Evolutionary conservation across 2,888 invertebrate genomes (phyloP).

Genomic region (Nomada lathburiana): DNA sequence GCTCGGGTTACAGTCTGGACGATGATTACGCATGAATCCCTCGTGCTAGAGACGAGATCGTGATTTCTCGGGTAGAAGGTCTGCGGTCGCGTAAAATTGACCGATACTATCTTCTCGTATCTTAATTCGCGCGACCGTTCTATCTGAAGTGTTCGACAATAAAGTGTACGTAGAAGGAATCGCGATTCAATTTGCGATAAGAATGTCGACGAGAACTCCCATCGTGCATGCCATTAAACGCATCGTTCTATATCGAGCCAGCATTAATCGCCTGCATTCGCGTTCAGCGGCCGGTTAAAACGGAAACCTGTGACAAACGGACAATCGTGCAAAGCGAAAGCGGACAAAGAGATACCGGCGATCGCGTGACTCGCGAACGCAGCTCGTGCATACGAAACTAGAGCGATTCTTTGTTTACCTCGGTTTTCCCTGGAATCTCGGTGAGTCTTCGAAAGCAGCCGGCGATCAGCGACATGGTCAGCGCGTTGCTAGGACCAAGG

Average conservation of each 20-base stretch:
- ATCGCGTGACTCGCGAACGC: background rate
- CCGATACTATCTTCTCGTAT: background rate
- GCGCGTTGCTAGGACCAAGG: background rate
- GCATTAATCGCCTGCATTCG: too few species aligned
- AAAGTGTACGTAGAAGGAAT: background rate
- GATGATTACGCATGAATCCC: background rate
- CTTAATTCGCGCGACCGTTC: background rate
- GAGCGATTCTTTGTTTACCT: constrained; percentile 58
- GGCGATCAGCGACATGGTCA: constrained; percentile 69
- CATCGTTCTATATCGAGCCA: too few species aligned
- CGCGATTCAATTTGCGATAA: background rate
- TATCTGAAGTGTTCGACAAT: background rate
- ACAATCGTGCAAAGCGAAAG: background rate
- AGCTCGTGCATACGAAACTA: background rate
- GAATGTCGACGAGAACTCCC: background rate
- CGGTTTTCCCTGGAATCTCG: constrained; percentile 57
- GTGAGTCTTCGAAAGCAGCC: constrained; percentile 72
- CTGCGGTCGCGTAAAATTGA: background rate
- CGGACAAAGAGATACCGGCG: background rate
- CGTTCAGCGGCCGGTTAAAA: background rate
- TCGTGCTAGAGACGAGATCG: background rate
- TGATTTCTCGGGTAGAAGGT: background rate
- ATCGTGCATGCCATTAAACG: too few species aligned
- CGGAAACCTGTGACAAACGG: too few species aligned
- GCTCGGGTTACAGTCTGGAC: background rate